A percentile compares a stretch with the other conserved stretches of the same genome.
Evolutionary conservation across 35 echinoderm and acorn worm genomes (phyloP).

Genomic region (Ophioderma brevispina): DNA sequence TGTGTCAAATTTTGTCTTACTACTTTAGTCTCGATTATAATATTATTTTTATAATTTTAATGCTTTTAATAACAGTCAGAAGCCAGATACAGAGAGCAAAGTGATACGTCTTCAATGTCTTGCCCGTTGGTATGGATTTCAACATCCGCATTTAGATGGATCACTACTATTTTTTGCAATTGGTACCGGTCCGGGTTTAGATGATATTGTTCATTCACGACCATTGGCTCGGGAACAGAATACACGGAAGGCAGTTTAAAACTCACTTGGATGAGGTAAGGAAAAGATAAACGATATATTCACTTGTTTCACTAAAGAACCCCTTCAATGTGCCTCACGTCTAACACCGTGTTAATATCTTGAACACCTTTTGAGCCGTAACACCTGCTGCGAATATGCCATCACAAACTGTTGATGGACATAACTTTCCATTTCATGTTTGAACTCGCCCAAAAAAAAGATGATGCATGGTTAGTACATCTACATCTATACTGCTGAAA

Average conservation of each 20-base stretch:
- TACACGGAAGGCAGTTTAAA: not conserved
- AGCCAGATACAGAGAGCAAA: conserved; percentile 2
- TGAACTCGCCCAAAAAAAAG: too few species aligned
- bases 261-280: not conserved
- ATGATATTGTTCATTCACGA: not conserved
- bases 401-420: too few species aligned
- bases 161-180: conserved; percentile 43
- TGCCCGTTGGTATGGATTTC: conserved; percentile 52
- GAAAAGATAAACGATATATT: not conserved
- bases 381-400: not conserved
- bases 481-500: too few species aligned
- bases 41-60: too few species aligned
- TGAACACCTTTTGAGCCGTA: not conserved
- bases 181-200: not conserved
- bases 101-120: not conserved
- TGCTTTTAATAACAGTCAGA: not conserved
- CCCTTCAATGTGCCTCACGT: not conserved
- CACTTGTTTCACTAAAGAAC: not conserved
- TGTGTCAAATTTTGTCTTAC: too few species aligned
- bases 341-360: not conserved
- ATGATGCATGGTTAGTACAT: too few species aligned
- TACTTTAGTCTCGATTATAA: too few species aligned
- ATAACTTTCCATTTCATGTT: too few species aligned
- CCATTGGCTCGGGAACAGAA: not conserved
- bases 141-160: conserved; percentile 29